Conservation (phyloP, 2,797 vertebrate species). For the Spea hammondii region DNA sequence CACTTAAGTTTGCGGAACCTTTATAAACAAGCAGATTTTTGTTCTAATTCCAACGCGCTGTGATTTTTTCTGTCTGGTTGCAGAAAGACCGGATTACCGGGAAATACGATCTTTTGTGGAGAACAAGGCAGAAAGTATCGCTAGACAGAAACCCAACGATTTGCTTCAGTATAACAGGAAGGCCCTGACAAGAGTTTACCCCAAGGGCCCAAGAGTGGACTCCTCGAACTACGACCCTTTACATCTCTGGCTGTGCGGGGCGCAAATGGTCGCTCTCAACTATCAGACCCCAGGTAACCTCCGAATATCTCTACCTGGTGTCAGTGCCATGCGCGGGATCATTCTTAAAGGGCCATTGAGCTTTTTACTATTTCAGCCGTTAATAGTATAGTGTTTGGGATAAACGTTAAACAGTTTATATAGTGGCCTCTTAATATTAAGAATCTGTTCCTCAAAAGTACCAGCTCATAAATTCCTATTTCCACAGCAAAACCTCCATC, state of each 20-base stretch:
- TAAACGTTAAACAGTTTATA: no score
- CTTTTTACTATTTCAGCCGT: no score
- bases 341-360: no score
- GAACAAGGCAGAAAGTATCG: conserved; percentile 80
- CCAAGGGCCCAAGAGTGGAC: conserved; percentile 91
- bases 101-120: conserved; percentile 96
- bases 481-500: no score
- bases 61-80: neutral
- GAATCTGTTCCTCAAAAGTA: no score
- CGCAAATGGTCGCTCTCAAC: conserved; percentile 96
- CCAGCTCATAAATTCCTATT: no score
- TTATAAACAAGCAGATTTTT: no score
- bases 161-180: conserved; percentile 87
- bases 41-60: no score
- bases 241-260: conserved; percentile 85
- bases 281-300: conserved; percentile 89
- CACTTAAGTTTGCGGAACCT: no score
- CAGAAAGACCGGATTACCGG: conserved; percentile 83
- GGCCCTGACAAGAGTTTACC: conserved; percentile 89
- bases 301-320: neutral
- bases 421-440: no score
- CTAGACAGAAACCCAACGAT: conserved; percentile 73
- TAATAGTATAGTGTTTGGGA: no score
- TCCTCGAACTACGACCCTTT: conserved; percentile 97
- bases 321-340: no score